Base-by-base conservation (phyloP, 1,140 invertebrate species). In the Drosophila takahashii region DNA sequence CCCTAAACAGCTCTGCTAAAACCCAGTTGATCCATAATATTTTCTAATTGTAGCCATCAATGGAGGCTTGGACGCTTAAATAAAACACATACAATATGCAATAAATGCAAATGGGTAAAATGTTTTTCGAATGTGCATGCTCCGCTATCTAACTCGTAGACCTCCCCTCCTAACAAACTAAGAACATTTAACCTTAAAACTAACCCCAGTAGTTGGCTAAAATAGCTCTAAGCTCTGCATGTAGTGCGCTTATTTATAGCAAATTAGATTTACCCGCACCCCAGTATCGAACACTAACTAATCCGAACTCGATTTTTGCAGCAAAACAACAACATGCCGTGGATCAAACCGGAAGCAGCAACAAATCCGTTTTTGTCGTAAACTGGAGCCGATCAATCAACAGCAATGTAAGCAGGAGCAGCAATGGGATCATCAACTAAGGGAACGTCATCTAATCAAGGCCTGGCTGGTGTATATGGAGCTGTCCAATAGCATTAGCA, bases 31-130 rank as follows among this genome's bases (percentile, higher is more conserved):
- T 73, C 42, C 84, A 89, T 89, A 89, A 87, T 57, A 78, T 84
- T 90, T 80, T 87, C 75, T 90, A 87, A 90, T 91, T 92, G 90
- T 92, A 92, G 91, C 91, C 90, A 83, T 76, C 90, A 77, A 91
- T 92, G 91, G 91, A 92, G 81, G 91, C 91, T 92, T 92, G 91
- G 91, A 92, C 91, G 90, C 91, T 92, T 92, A 92, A 92, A 92
- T 92, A 92, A 92, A 90, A 86, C 71, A 83, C 80, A 80, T 51
- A 85, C 78, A 87, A 69, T 65, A 89, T 79, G 79, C 83, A 89
- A 87, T 81, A 77, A 77, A 77, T 84, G 79, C 79, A 76, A 91
- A 90, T 90, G 84, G 90, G 91, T 91, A 92, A 92, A 87, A 79
- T 80, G 77, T 80, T 81, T 84, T 75, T 86, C 81, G 80, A 89